Evolutionary conservation across 1,140 invertebrate genomes (phyloP), one percentile per base, ranked within the genome.

Genomic region (Atta cephalotes): DNA sequence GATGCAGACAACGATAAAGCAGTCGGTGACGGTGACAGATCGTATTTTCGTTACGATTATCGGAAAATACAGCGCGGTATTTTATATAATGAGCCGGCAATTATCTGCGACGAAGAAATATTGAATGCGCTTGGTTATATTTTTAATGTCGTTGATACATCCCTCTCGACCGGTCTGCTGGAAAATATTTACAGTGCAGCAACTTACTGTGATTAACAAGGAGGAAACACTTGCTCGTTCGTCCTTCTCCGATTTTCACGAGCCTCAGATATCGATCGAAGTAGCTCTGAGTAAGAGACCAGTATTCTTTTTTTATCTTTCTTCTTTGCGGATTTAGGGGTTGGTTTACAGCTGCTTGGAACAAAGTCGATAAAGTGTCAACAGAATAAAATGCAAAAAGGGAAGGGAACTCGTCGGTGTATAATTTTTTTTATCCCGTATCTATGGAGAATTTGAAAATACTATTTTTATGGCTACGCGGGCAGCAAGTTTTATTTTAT

Each of bases 41-140:
- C 21, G 53, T 81, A 56, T 70, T 60, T 66, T 68, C 39, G 56
- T 35, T 39, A n/a, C 70, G 35, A 9, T 35, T 62, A 49, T 74
- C 56, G 39, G 80, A 74, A 74, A 74, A 72, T 74, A 82, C 39
- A 28, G 6, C 53, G 56, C 3, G 56, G 39, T 35, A 28, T 74
- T 84, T 62, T 31, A 62, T 76, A 51, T 84, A 84, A 84, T 63
- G 80, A 84, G 70, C 56, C 70, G 70, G 39, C 39, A 76, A 84
- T 76, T 76, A 84, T 84, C 80, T 71, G 25, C 70, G 70, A 76
- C 68, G 53, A 16, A 25, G 68, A 74, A 21, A 51, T 62, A 76
- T 84, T 14, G 80, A 45, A 58, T 35, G 53, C 16, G n/a, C 39
- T 21, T 31, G 39, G 14, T 21, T 21, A 31, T 84, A 84, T 84